Conservation (phyloP, 2,888 invertebrate species). For the Chironomus tentans region DNA sequence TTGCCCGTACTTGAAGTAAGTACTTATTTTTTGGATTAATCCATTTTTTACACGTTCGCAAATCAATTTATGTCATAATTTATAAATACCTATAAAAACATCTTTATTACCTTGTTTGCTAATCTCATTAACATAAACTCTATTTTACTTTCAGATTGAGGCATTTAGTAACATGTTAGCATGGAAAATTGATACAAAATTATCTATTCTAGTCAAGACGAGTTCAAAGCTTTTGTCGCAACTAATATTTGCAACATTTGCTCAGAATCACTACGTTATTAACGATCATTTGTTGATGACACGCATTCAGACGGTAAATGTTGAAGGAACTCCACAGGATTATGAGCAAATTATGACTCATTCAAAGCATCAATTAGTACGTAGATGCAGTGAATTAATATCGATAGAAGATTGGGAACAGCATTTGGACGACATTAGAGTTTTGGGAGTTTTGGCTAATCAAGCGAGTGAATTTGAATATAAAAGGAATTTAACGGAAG, state of each 20-base stretch:
- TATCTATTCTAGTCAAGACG: conserved; percentile 66
- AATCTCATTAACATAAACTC: conserved; percentile 12
- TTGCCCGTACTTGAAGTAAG: neutral
- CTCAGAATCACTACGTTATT: conserved; percentile 61
- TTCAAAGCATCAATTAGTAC: conserved; percentile 38
- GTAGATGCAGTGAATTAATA: conserved; percentile 35
- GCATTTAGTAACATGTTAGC: conserved; percentile 68
- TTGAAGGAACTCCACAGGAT: conserved; percentile 50
- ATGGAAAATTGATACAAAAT: conserved; percentile 67
- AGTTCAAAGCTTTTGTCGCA: conserved; percentile 63
- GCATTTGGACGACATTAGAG: conserved; percentile 38
- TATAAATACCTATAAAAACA: no score
- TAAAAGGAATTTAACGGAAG: conserved; percentile 38
- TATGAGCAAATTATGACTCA: conserved; percentile 44
- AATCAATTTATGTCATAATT: neutral
- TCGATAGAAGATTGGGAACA: conserved; percentile 38
- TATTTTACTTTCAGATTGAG: conserved; percentile 52
- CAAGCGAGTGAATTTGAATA: conserved; percentile 41
- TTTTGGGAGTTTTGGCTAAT: conserved; percentile 38
- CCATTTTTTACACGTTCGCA: neutral
- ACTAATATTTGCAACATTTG: conserved; percentile 60
- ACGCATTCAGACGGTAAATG: conserved; percentile 60
- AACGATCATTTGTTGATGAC: conserved; percentile 67
- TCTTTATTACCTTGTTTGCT: no score
- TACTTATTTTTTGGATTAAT: neutral